A percentile compares a stretch with the other conserved stretches of the same genome.
Evolutionary conservation across 92 coral and sea anemone species (phyloP).

Genomic region (Umimayanthus kanabou): DNA sequence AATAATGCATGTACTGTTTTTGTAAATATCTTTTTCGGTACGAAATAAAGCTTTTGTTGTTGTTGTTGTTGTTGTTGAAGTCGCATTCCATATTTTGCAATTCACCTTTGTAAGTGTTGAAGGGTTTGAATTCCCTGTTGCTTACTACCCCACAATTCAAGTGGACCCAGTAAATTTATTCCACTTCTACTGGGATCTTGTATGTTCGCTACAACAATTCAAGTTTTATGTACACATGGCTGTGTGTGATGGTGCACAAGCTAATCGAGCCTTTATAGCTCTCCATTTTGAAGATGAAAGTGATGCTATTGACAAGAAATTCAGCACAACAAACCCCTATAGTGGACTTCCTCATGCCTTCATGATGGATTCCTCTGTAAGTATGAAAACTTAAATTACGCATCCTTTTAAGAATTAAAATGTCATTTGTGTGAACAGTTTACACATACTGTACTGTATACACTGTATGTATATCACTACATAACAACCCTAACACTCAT

Average conservation of each 20-base stretch:
- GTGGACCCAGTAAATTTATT: slow-evolving; percentile 50
- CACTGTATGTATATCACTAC: no score
- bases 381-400: neutral
- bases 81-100: slow-evolving; percentile 49
- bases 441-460: no score
- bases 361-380: slow-evolving; percentile 60
- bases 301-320: slow-evolving; percentile 15
- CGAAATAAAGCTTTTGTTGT: no score
- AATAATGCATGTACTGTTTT: no score
- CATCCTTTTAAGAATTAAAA: no score
- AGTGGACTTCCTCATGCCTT: slow-evolving; percentile 45
- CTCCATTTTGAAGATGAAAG: slow-evolving; percentile 53
- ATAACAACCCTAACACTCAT: no score
- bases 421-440: no score
- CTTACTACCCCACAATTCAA: slow-evolving; percentile 51
- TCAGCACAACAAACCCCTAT: slow-evolving; percentile 53
- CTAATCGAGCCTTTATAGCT: slow-evolving; percentile 52
- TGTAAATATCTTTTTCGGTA: no score
- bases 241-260: slow-evolving; percentile 65
- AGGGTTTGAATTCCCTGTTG: slow-evolving; percentile 51
- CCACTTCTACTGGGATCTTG: slow-evolving; percentile 57
- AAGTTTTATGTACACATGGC: slow-evolving; percentile 47
- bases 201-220: slow-evolving; percentile 37
- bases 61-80: no score
- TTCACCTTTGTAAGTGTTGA: slow-evolving; percentile 55